phyloP scores from a whole-genome alignment of 2,797 vertebrate species.

The Mergus octosetaceus region DNA sequence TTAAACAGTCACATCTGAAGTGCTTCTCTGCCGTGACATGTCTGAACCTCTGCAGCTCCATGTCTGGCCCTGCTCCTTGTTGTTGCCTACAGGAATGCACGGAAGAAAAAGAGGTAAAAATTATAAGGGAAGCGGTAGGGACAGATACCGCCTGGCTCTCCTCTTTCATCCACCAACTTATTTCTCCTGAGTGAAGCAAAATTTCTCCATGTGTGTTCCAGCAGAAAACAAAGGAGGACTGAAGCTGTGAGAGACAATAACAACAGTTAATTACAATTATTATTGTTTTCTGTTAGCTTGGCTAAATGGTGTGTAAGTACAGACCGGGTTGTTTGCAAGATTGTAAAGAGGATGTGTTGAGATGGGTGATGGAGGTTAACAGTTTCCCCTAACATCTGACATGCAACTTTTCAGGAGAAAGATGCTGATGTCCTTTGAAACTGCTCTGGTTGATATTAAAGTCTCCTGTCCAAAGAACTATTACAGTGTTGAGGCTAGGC shows the following conservation, averaged over 20 bases:
- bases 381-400: neutral
- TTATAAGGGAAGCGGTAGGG: neutral
- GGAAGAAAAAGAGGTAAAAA: neutral
- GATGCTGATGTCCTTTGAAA: neutral
- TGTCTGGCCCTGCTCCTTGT: neutral
- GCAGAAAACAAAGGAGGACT: neutral
- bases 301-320: neutral
- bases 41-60: neutral
- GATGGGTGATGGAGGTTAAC: neutral
- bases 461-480: neutral
- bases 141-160: neutral
- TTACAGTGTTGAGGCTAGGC: neutral
- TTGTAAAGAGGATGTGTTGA: neutral
- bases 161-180: neutral
- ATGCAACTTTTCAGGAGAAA: neutral
- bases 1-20: constrained; percentile 16
- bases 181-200: neutral
- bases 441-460: neutral
- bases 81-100: neutral
- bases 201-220: neutral
- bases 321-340: neutral
- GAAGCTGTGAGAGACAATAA: neutral
- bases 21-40: neutral
- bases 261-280: neutral
- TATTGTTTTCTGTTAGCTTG: neutral